Evolutionary conservation across 2,797 vertebrate species (phyloP).

Genomic region (Synanceia verrucosa): DNA sequence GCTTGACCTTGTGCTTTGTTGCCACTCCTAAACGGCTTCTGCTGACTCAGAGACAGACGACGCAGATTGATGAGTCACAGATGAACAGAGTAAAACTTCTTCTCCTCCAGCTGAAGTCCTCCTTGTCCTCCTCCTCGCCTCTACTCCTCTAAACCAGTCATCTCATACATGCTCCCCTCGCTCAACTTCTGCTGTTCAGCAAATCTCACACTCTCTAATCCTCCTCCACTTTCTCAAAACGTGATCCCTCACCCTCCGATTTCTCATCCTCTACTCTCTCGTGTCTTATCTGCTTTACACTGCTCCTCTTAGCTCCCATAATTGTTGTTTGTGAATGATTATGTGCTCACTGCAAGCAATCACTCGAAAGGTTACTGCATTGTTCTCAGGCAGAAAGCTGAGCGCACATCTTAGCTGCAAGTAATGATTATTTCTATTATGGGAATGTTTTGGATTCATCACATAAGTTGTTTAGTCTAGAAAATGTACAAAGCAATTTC

Average conservation of each 20-base stretch:
- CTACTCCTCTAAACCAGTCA: constrained; percentile 45
- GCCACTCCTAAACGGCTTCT: constrained; percentile 13
- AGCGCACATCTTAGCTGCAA: neutral
- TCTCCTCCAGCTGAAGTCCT: constrained; percentile 45
- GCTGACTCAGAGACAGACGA: constrained; percentile 50
- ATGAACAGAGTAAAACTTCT: constrained; percentile 56
- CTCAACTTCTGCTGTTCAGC: constrained; percentile 63
- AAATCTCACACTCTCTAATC: constrained; percentile 66
- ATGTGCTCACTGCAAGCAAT: constrained; percentile 29
- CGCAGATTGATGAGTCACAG: constrained; percentile 67
- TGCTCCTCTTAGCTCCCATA: constrained; percentile 42
- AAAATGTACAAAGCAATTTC: neutral
- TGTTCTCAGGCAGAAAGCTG: constrained; percentile 26
- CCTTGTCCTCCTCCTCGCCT: constrained; percentile 30
- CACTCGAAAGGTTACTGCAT: constrained; percentile 57
- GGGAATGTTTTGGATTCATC: constrained; percentile 6
- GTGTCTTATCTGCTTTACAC: constrained; percentile 35
- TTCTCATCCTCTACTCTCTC: constrained; percentile 43
- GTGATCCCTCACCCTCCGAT: constrained; percentile 50
- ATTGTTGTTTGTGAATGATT: constrained; percentile 54
- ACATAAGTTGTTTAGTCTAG: neutral
- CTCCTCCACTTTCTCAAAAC: constrained; percentile 59
- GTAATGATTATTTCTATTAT: constrained; percentile 8
- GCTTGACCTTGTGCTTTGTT: constrained; percentile 54
- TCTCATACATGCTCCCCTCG: constrained; percentile 30